A percentile compares a stretch with the other conserved stretches of the same genome.
phyloP scores from a whole-genome alignment of 2,888 invertebrate species.

The Philereme vetulata region DNA sequence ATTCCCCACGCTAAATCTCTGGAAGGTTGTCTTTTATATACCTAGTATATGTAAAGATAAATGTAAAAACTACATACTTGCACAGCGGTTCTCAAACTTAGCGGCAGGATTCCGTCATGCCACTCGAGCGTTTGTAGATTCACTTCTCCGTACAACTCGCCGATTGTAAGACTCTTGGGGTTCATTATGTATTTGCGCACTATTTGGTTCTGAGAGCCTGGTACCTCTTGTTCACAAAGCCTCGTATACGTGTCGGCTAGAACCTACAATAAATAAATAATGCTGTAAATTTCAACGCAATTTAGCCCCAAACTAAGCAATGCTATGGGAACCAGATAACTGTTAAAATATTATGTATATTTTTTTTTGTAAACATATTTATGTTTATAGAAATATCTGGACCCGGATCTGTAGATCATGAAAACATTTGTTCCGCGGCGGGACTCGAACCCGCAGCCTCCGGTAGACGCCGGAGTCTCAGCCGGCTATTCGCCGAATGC shows the following conservation, averaged over 20 bases:
- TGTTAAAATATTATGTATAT: too few species aligned
- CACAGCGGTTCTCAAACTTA: conserved; percentile 73
- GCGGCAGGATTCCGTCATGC: conserved; percentile 93
- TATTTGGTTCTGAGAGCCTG: conserved; percentile 86
- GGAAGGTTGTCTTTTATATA: too few species aligned
- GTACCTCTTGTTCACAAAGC: conserved; percentile 84
- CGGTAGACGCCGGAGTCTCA: too few species aligned
- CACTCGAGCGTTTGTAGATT: conserved; percentile 93
- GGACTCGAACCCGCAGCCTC: too few species aligned
- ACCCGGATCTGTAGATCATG: too few species aligned
- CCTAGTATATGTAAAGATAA: background rate
- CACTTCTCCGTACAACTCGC: conserved; percentile 94
- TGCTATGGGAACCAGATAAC: too few species aligned
- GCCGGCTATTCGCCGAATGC: too few species aligned
- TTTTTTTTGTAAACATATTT: too few species aligned
- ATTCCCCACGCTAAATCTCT: background rate
- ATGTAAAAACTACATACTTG: conserved; percentile 52
- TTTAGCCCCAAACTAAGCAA: too few species aligned
- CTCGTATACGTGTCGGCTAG: conserved; percentile 88
- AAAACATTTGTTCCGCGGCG: too few species aligned
- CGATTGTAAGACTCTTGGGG: conserved; percentile 94
- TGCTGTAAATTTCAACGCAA: too few species aligned
- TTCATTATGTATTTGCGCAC: conserved; percentile 93
- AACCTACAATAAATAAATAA: conserved; percentile 74
- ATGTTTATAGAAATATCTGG: too few species aligned